These are phyloP conservation scores for Dryoscopus gambensis DNA, from an alignment of 2,113 vertebrate species.

Conservation along the genomic window DNA sequence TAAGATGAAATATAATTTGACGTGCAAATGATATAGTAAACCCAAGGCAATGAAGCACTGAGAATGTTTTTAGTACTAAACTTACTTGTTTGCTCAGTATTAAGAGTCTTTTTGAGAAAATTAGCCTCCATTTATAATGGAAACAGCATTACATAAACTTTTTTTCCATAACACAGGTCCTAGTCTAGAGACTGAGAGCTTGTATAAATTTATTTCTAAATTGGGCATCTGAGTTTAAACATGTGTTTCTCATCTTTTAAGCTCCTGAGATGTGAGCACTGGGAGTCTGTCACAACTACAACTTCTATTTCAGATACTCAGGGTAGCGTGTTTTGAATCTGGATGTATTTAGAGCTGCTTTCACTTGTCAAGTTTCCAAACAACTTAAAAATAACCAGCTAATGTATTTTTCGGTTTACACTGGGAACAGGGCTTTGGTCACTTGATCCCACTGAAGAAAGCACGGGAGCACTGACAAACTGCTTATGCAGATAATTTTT, in stretches of 20 bases:
- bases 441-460: background rate
- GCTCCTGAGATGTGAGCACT: background rate
- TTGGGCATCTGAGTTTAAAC: constrained; percentile 5
- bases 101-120: constrained; percentile 38
- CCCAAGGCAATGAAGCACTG: constrained; percentile 58
- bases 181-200: background rate
- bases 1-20: constrained; percentile 67
- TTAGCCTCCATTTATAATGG: constrained; percentile 43
- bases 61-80: constrained; percentile 63
- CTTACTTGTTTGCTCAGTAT: constrained; percentile 53
- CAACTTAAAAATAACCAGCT: background rate
- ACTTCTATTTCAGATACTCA: background rate
- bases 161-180: background rate
- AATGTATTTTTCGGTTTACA: background rate
- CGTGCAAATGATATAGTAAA: constrained; percentile 69
- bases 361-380: constrained; percentile 34
- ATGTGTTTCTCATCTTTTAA: constrained; percentile 23
- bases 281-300: background rate
- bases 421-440: background rate
- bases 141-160: constrained; percentile 17
- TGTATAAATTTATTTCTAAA: constrained; percentile 20
- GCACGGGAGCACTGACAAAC: background rate
- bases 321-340: background rate
- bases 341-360: constrained; percentile 4
- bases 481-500: background rate